A percentile compares a stretch with the other conserved stretches of the same genome.
phyloP scores from a whole-genome alignment of 2,113 vertebrate species.

The Oncorhynchus masou region DNA sequence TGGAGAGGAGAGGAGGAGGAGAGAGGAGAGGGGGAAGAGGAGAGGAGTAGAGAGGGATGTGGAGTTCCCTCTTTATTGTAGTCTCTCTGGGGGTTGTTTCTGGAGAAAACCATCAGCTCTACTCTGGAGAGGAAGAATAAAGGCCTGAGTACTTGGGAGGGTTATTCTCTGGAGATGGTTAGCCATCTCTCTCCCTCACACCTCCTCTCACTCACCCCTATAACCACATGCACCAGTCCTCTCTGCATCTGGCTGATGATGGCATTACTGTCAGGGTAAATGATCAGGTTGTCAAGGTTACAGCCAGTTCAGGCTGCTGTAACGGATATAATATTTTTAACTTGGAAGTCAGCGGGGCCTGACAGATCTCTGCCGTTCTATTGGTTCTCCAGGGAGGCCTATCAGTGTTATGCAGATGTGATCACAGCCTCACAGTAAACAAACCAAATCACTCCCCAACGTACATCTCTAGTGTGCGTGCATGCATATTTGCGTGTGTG shows the following conservation, averaged over 20 bases:
- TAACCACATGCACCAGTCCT: background rate
- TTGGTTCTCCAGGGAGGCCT: background rate
- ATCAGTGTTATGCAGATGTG: conserved; percentile 1
- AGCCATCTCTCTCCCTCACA: background rate
- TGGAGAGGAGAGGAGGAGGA: background rate
- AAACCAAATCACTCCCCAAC: conserved; percentile 1
- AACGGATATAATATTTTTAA: background rate
- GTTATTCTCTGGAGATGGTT: no score
- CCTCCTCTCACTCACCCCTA: background rate
- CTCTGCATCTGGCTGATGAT: conserved; percentile 3
- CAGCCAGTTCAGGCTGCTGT: background rate
- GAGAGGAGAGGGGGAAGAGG: no score
- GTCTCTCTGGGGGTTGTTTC: background rate
- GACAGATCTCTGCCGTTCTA: background rate
- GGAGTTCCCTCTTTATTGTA: background rate
- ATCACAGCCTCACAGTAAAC: background rate
- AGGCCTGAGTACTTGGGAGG: no score
- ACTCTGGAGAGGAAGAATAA: background rate
- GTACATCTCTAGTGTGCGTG: background rate
- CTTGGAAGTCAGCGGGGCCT: background rate
- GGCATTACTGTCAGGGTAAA: background rate
- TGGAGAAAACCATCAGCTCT: background rate
- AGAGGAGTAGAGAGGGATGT: no score
- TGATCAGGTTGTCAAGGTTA: conserved; percentile 1
- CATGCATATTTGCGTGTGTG: conserved; percentile 5